Evolutionary conservation across 1,140 invertebrate genomes (phyloP).

Genomic region (Brachionus manjavacas): DNA sequence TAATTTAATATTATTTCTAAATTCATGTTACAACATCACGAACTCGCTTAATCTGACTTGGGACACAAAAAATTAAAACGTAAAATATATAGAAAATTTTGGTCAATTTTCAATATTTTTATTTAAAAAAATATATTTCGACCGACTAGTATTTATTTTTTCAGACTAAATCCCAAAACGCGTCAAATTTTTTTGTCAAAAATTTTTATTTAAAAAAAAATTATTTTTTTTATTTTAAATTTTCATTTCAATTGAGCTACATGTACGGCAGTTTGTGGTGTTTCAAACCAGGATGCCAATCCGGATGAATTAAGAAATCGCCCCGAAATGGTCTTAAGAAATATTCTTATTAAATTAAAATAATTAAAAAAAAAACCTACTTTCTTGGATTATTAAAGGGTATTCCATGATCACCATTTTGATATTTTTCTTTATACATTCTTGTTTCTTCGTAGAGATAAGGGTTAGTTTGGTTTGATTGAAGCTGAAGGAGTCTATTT

Average conservation of each 20-base stretch:
- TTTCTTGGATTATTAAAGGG: constrained; percentile 3
- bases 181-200: background rate
- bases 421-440: constrained; percentile 41
- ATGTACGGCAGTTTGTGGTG: constrained; percentile 47
- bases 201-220: background rate
- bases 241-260: background rate
- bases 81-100: background rate
- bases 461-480: constrained; percentile 28
- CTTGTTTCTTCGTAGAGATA: constrained; percentile 32
- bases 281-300: constrained; percentile 48
- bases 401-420: constrained; percentile 32
- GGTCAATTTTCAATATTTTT: background rate
- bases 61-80: background rate
- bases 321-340: constrained; percentile 44
- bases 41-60: background rate
- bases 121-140: background rate
- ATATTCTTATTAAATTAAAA: background rate
- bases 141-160: background rate
- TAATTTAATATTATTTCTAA: background rate
- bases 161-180: background rate
- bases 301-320: constrained; percentile 51
- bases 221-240: background rate
- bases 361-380: background rate
- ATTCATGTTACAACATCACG: background rate
- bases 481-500: background rate